Conservation (phyloP, 2,888 invertebrate genomes). For the Sphaeridia pumilis region DNA sequence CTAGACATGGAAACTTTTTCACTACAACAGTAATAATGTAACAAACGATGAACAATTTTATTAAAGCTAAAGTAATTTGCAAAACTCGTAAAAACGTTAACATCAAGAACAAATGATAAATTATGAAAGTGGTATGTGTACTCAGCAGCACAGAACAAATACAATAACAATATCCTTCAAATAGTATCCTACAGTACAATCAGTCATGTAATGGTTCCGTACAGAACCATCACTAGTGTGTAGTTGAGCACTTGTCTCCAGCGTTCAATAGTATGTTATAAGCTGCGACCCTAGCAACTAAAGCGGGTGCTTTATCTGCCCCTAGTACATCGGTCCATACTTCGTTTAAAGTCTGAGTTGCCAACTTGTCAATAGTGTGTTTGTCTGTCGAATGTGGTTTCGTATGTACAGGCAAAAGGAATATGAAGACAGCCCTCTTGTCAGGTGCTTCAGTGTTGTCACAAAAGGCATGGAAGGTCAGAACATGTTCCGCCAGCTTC, state of each 20-base stretch:
- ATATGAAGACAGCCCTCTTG: conserved; percentile 27
- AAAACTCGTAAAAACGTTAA: too few species aligned
- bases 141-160: too few species aligned
- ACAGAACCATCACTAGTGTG: too few species aligned
- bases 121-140: too few species aligned
- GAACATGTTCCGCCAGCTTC: conserved; percentile 16
- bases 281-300: conserved; percentile 26
- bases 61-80: too few species aligned
- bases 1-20: too few species aligned
- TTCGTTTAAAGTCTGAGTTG: conserved; percentile 17
- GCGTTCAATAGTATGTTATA: conserved; percentile 24
- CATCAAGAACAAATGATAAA: too few species aligned
- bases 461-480: conserved; percentile 31
- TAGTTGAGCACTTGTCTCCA: conserved; percentile 31
- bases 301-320: conserved; percentile 27
- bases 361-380: conserved; percentile 18
- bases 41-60: too few species aligned
- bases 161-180: too few species aligned
- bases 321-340: conserved; percentile 17
- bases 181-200: too few species aligned
- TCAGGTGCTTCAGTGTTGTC: conserved; percentile 28
- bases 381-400: conserved; percentile 9
- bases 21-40: too few species aligned
- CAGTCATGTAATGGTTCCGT: too few species aligned
- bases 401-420: conserved; percentile 21